Evolutionary conservation across 2,113 vertebrate genomes (phyloP), one percentile per base, ranked within the genome.

Genomic region (Sturnus vulgaris): DNA sequence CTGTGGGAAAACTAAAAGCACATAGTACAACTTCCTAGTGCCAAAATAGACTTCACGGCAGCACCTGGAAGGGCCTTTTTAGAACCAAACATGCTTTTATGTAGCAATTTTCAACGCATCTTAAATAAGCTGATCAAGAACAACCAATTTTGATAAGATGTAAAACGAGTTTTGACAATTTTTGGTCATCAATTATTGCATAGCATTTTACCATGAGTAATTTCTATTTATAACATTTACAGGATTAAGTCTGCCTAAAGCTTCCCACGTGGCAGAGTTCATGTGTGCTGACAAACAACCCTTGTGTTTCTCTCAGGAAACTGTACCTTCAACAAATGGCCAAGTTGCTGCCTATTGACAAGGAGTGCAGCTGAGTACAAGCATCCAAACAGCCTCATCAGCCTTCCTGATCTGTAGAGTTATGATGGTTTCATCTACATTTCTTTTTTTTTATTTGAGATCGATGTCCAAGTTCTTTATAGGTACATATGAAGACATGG

Each of bases 1-100:
- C 63, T 80, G 57, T 83, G 28, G 80, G 82, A 78, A 97, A 88
- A 95, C 85, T 64, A 87, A 90, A 82, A 90, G 75, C 47, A 92
- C 79, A 65, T 14, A 84, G 80, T 44, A 59, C 69, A 81, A 87
- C 86, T 90, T 96, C 86, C 86, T 76, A 89, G 52, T 61, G 68
- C 56, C 90, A 86, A 96, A 92, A 92, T n/a, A 95, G 61, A 80
- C 82, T 77, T 72, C 71, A 80, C 37, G 82, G 70, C 85, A 88
- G 72, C 81, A 91, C 71, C 77, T 84, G 65, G 52, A 82, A 95
- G 13, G 13, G 81, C 60, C 73, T 81, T 80, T 82, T 80, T 53
- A 95, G 88, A 93, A 65, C 33, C 53, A 73, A 83, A 78, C 15
- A 31, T 25, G 33, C 15, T 83, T 90, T 71, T 53, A 70, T 8